These are phyloP conservation scores for Tanytarsus gracilentus DNA, from an alignment of 2,888 invertebrate genomes.

Conservation along the genomic window DNA sequence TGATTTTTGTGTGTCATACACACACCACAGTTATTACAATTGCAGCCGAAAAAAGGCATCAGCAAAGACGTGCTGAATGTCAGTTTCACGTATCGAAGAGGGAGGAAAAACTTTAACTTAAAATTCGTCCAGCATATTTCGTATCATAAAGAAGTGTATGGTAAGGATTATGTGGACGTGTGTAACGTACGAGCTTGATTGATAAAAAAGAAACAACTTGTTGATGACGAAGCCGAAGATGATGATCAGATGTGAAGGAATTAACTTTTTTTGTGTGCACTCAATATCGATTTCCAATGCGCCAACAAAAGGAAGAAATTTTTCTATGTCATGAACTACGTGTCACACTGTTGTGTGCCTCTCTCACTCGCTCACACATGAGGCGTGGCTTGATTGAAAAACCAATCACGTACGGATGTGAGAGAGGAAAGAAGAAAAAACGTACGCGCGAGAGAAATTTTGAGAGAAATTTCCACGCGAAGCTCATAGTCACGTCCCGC, in stretches of 20 bases:
- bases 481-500: constrained; percentile 24
- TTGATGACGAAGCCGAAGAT: not conserved
- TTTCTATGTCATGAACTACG: not conserved
- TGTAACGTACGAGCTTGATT: not conserved
- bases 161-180: not conserved
- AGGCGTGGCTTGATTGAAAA: constrained; percentile 33
- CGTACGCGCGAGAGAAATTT: constrained; percentile 8
- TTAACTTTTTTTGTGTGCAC: not conserved
- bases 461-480: not conserved
- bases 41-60: no score
- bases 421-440: constrained; percentile 23
- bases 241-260: not conserved
- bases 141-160: not conserved
- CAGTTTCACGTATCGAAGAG: constrained; percentile 16
- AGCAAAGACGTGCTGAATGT: constrained; percentile 7
- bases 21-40: constrained; percentile 16
- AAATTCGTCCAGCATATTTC: constrained; percentile 10
- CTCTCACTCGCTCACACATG: not conserved
- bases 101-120: constrained; percentile 1
- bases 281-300: not conserved
- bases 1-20: no score
- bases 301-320: not conserved
- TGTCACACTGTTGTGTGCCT: not conserved
- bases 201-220: constrained; percentile 1
- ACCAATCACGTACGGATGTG: constrained; percentile 31